Conservation (phyloP, 2,888 invertebrate genomes). For the Heliconius ethilla region DNA sequence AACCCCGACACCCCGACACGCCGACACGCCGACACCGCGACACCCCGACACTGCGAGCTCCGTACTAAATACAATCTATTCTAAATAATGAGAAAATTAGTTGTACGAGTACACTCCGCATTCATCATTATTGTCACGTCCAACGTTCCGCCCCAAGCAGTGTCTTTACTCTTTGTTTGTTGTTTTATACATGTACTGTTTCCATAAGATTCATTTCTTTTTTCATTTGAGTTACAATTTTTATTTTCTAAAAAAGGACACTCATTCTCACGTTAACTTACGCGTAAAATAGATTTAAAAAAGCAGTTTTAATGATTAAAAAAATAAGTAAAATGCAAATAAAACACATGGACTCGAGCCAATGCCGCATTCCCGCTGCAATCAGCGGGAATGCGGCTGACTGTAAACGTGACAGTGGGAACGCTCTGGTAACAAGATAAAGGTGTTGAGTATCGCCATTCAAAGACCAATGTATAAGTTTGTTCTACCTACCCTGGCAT, state of each 20-base stretch:
- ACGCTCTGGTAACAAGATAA: neutral
- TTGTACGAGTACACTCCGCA: slow-evolving; percentile 18
- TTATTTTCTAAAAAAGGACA: neutral
- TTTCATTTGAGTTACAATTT: neutral
- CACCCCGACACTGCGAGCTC: neutral
- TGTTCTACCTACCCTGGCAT: neutral
- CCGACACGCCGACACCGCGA: neutral
- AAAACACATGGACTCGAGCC: too few species aligned
- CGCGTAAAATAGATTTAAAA: neutral
- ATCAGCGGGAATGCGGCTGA: neutral
- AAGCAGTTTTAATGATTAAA: neutral
- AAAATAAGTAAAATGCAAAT: neutral
- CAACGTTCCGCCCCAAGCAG: neutral
- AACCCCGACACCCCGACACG: slow-evolving; percentile 41
- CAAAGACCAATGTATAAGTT: neutral
- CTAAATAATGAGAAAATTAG: slow-evolving; percentile 46
- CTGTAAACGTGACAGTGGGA: neutral
- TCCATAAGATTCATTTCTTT: too few species aligned
- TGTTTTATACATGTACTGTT: too few species aligned
- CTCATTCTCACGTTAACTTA: neutral
- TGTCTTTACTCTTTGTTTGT: neutral
- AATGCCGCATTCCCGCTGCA: too few species aligned
- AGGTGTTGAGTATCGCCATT: neutral
- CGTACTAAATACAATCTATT: neutral
- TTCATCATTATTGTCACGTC: neutral